These are phyloP conservation scores for Thalpophila matura DNA, from an alignment of 2,888 invertebrate species.

Conservation along the genomic window DNA sequence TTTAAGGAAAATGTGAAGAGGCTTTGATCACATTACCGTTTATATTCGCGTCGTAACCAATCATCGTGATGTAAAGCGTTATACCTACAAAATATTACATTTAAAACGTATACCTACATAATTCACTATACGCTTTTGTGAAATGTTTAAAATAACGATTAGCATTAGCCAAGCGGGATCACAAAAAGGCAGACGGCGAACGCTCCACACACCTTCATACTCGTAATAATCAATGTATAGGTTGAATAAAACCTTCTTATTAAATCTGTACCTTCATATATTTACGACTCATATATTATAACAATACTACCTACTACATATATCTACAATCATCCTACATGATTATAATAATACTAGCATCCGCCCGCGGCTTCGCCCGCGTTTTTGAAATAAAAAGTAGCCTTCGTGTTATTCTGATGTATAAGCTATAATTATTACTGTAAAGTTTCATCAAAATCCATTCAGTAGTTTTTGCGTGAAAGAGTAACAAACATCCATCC, in stretches of 20 bases:
- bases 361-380: too few species aligned
- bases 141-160: slow-evolving; percentile 47
- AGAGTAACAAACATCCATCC: too few species aligned
- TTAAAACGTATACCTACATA: neutral
- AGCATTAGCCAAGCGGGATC: slow-evolving; percentile 30
- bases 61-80: slow-evolving; percentile 24
- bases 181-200: slow-evolving; percentile 34
- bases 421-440: too few species aligned
- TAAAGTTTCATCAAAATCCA: too few species aligned
- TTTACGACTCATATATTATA: slow-evolving; percentile 15
- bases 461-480: too few species aligned
- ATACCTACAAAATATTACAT: slow-evolving; percentile 15
- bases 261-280: neutral
- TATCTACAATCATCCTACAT: too few species aligned
- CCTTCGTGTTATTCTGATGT: too few species aligned
- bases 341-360: too few species aligned
- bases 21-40: slow-evolving; percentile 46
- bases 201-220: neutral
- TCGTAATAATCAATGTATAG: neutral
- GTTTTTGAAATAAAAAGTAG: too few species aligned
- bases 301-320: slow-evolving; percentile 8
- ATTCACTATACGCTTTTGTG: slow-evolving; percentile 13
- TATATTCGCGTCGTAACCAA: slow-evolving; percentile 36
- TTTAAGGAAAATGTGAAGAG: slow-evolving; percentile 46
- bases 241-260: neutral